Base-by-base conservation (phyloP, 1,140 invertebrate genomes). In the Ceratosolen fusciceps region DNA sequence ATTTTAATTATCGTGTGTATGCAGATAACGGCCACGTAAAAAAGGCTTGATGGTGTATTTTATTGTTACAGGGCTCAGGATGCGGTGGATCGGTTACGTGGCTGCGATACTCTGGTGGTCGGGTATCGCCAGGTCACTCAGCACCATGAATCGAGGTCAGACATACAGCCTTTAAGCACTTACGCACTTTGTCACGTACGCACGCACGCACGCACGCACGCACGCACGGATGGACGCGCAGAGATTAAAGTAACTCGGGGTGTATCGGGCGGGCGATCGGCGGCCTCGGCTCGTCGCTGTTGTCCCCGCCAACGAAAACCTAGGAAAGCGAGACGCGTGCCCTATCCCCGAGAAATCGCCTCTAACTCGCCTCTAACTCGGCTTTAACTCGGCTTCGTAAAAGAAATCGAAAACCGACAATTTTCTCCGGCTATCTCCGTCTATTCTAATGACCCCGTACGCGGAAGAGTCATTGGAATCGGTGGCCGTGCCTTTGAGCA, bases 31-130 rank as follows among this genome's bases (percentile, higher is more conserved):
- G 37, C n/a, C 60, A 37, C 7, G 9, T 65, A 65, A 65, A 37
- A 37, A 60, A 60, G 9, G n/a, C 56, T 9, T 26, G 3, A 65
- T 19, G 60, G 60, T 65, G 7, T n/a, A 65, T 56, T 77, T 84
- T 74, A 80, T 84, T 49, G 70, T 88, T 88, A 74, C 84, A 88
- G 88, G 87, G 87, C 86, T 87, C 88, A 90, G 88, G 84, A 90
- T 90, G 88, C 88, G 86, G 87, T 89, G 89, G 89, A 89, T 90
- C 86, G 89, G 89, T 88, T 90, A 89, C 86, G 86, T 90, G 86
- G 87, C 88, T 84, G 89, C 86, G 85, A 90, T 90, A 87, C 89
- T 90, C 86, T 90, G 89, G 89, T 90, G 89, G 89, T 90, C 87
- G 85, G 87, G 88, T 86, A 89, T 90, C 86, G 88, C 87, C 87